Conservation (phyloP, 1,140 invertebrate species). For the Maniola jurtina region DNA sequence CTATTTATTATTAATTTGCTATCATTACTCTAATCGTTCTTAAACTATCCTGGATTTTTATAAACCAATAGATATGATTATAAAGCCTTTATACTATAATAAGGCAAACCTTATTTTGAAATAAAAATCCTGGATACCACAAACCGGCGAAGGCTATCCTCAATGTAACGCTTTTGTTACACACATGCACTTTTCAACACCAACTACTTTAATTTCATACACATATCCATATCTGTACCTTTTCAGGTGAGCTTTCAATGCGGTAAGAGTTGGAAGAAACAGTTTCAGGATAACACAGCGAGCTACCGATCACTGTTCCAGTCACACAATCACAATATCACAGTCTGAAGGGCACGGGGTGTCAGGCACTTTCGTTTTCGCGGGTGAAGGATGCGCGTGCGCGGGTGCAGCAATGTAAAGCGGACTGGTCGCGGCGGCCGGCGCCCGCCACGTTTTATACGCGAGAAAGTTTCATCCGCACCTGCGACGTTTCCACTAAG, state of each 20-base stretch:
- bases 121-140: constrained; percentile 19
- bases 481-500: constrained; percentile 45
- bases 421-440: constrained; percentile 67
- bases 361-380: constrained; percentile 70
- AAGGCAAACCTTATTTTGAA: constrained; percentile 21
- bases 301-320: constrained; percentile 70
- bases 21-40: background rate
- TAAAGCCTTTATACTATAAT: constrained; percentile 8
- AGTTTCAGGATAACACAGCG: constrained; percentile 70
- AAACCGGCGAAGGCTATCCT: constrained; percentile 15
- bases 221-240: constrained; percentile 61
- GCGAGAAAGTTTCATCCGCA: constrained; percentile 66
- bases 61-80: constrained; percentile 1
- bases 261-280: constrained; percentile 47
- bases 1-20: background rate
- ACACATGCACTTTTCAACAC: constrained; percentile 29
- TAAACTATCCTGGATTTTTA: constrained; percentile 8
- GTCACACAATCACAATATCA: constrained; percentile 65
- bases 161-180: background rate
- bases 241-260: constrained; percentile 61
- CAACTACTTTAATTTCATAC: constrained; percentile 22
- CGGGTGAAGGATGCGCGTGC: constrained; percentile 46
- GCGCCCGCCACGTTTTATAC: constrained; percentile 62
- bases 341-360: constrained; percentile 45
- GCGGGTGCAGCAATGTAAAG: constrained; percentile 42